Conservation (phyloP, 2,113 vertebrate species). For the Quiscalus mexicanus region DNA sequence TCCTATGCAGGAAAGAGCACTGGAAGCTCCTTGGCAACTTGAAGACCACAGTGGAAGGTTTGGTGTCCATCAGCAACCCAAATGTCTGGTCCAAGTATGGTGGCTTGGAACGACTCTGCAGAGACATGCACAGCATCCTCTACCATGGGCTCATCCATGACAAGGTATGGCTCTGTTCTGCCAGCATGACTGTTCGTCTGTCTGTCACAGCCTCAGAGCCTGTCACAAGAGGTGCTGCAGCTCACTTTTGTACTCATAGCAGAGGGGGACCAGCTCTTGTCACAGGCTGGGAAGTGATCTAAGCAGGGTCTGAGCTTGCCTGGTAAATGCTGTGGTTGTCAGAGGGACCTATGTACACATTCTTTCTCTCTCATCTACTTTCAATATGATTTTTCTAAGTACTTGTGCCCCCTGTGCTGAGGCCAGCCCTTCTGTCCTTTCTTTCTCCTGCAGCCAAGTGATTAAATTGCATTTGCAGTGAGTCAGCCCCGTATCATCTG, state of each 20-base stretch:
- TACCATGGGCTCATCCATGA: constrained; percentile 91
- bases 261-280: rapidly evolving
- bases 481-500: background rate
- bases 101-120: constrained; percentile 91
- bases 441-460: background rate
- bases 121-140: constrained; percentile 96
- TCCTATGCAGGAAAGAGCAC: constrained; percentile 86
- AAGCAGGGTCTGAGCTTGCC: background rate
- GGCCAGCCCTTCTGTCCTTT: background rate
- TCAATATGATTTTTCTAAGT: background rate
- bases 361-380: background rate
- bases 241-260: background rate
- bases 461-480: background rate
- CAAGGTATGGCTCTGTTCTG: constrained; percentile 78
- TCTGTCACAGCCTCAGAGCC: background rate
- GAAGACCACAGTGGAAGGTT: constrained; percentile 96
- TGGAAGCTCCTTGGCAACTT: constrained; percentile 94
- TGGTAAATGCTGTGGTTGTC: background rate
- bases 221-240: background rate
- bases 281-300: background rate
- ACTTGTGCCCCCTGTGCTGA: background rate
- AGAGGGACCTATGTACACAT: background rate
- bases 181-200: background rate
- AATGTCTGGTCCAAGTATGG: constrained; percentile 98
- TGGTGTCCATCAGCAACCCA: constrained; percentile 92